Conservation (phyloP, 1,140 invertebrate species). For the Vanessa atalanta region DNA sequence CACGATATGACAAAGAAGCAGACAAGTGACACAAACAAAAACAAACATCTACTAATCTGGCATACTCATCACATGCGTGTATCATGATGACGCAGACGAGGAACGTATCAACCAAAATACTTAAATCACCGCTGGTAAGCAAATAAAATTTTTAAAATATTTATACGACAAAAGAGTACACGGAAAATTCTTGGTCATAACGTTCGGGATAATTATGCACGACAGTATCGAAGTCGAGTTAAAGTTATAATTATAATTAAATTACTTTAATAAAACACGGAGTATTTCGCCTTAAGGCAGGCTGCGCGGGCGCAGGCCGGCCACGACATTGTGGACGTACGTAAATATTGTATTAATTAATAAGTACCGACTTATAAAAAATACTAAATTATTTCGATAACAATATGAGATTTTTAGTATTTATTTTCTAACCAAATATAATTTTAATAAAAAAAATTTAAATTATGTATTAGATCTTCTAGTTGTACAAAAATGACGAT, state of each 20-base stretch:
- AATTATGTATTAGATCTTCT: no score
- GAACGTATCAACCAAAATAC: no score
- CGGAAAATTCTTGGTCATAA: background rate
- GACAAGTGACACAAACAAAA: no score
- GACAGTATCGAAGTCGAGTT: conserved; percentile 23
- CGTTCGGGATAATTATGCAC: conserved; percentile 13
- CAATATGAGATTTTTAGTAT: no score
- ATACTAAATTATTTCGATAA: background rate
- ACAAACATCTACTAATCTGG: no score
- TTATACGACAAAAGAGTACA: background rate
- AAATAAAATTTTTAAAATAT: background rate
- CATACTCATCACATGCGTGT: no score
- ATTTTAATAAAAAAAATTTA: no score
- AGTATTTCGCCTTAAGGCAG: conserved; percentile 30
- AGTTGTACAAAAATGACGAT: no score
- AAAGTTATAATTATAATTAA: conserved; percentile 43
- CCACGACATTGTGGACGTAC: conserved; percentile 55
- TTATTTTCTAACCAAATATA: no score
- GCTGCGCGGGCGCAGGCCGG: conserved; percentile 21
- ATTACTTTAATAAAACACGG: conserved; percentile 35
- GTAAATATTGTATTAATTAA: conserved; percentile 67
- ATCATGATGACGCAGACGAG: no score
- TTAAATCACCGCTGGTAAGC: background rate
- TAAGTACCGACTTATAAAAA: conserved; percentile 43
- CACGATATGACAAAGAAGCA: no score